Base-by-base conservation (phyloP, 2,888 invertebrate genomes). In the Hoplodrina blanda region DNA sequence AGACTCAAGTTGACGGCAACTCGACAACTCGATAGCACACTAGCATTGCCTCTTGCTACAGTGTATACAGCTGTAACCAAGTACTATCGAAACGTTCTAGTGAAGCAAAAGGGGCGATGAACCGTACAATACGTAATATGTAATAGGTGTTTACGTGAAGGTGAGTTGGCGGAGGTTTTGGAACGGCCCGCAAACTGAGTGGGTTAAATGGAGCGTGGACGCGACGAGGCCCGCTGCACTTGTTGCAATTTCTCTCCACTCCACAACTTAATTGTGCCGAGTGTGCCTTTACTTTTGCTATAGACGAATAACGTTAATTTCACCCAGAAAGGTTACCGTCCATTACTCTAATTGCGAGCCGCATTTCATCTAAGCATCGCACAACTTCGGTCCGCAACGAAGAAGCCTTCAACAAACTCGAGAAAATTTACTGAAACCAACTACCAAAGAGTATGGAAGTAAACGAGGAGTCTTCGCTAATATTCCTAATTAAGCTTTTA, bases 401-500 rank as follows among this genome's bases (percentile, higher is more conserved):
- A 91, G 91, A 91, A 91, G 92, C 89, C 88, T 89, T 87, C 88
- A 92, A 93, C 93, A 91, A 94, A 94, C 92, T 93, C 90, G 86
- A 89, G 92, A 93, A 93, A 94, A 92, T 93, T 92, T 87, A 84
- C 89, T 87, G 91, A 90, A 92, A 90, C 90, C 91, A 88, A 91
- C 91, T 92, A 91, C 90, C 90, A 93, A 93, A 93, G 94, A 92
- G 92, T 92, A 92, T 89, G 89, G 89, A 93, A 91, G 90, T 91
- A 90, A 92, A 91, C 91, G 91, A 92, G 90, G 92, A 92, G 90
- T 92, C 91, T 93, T 92, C 85, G 90, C 91, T 94, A 94, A 95
- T 95, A 94, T 94, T 92, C 92, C 92, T 95, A 95, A 96, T 95
- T 95, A 94, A 94, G 94, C 94, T 95, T 93, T 95, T 95, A 95